These are phyloP conservation scores for Nasonovia ribisnigri DNA, from an alignment of 2,888 invertebrate genomes.

Conservation along the genomic window DNA sequence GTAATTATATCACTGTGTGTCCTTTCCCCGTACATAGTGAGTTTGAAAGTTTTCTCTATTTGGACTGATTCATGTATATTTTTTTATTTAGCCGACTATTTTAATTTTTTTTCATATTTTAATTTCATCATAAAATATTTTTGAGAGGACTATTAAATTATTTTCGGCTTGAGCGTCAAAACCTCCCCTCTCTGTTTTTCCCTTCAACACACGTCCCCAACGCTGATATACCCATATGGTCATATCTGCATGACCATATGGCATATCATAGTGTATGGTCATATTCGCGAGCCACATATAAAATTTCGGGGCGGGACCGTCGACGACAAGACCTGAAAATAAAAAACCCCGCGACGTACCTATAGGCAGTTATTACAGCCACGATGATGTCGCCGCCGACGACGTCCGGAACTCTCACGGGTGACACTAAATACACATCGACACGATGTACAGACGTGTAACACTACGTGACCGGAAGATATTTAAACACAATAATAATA, in stretches of 20 bases:
- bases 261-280: background rate
- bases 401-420: background rate
- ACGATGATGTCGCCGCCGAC: background rate
- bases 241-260: background rate
- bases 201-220: background rate
- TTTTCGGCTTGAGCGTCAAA: background rate
- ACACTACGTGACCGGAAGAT: constrained; percentile 5
- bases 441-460: background rate
- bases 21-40: too few species aligned
- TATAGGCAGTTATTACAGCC: background rate
- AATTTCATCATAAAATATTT: background rate
- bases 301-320: background rate
- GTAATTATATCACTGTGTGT: too few species aligned
- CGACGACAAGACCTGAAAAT: background rate
- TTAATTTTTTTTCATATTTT: background rate
- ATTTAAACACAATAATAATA: background rate
- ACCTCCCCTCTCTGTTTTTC: background rate
- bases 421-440: background rate
- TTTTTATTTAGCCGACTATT: background rate
- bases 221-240: background rate
- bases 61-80: too few species aligned
- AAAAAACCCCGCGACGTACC: background rate
- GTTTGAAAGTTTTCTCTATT: too few species aligned
- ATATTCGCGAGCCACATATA: background rate
- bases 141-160: background rate